phyloP scores from a whole-genome alignment of 2,113 vertebrate species.

The Andinoacara biseriatus region DNA sequence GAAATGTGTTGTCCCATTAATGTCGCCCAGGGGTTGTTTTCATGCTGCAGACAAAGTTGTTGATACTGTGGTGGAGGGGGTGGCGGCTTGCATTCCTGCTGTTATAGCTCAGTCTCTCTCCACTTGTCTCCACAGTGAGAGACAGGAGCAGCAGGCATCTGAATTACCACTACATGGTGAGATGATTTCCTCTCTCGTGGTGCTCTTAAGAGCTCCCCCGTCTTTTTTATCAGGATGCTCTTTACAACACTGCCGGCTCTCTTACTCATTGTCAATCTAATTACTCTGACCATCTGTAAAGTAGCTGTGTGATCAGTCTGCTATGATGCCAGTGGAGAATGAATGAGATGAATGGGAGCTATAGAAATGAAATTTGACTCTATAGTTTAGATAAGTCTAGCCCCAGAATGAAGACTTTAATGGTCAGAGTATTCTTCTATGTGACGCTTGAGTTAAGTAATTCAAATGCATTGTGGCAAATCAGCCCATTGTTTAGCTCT shows the following conservation, averaged over 20 bases:
- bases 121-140: slow-evolving; percentile 28
- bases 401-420: neutral
- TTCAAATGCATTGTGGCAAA: slow-evolving; percentile 26
- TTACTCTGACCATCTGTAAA: slow-evolving; percentile 62
- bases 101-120: slow-evolving; percentile 20
- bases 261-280: slow-evolving; percentile 56
- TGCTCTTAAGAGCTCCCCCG: slow-evolving; percentile 37
- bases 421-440: slow-evolving; percentile 7
- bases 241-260: slow-evolving; percentile 45
- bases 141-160: slow-evolving; percentile 27
- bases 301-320: slow-evolving; percentile 35
- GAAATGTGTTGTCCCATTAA: slow-evolving; percentile 59
- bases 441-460: slow-evolving; percentile 4
- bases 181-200: slow-evolving; percentile 44
- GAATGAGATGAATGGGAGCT: slow-evolving; percentile 28
- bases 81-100: neutral
- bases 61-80: slow-evolving; percentile 3
- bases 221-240: slow-evolving; percentile 33
- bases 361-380: slow-evolving; percentile 13
- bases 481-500: neutral
- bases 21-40: slow-evolving; percentile 43
- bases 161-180: slow-evolving; percentile 28
- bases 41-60: slow-evolving; percentile 29
- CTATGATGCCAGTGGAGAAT: slow-evolving; percentile 22
- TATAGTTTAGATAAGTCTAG: slow-evolving; percentile 7